phyloP scores from a whole-genome alignment of 2,113 vertebrate genomes.

The Crotalus tigris region DNA sequence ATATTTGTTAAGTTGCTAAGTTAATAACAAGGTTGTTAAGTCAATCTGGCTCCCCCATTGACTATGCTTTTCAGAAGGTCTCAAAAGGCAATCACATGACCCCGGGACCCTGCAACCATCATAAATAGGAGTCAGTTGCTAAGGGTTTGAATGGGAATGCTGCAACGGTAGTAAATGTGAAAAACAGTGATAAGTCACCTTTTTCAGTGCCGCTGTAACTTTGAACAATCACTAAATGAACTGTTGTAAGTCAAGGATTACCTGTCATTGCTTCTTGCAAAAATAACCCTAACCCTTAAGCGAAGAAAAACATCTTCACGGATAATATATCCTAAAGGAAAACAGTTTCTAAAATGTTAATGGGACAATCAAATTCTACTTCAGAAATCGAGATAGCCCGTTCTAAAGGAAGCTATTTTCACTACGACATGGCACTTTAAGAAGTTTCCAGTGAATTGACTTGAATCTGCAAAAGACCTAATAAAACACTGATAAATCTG shows the following conservation, averaged over 20 bases:
- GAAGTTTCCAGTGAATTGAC: background rate
- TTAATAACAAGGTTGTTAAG: background rate
- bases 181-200: background rate
- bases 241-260: background rate
- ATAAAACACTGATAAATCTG: background rate
- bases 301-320: background rate
- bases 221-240: background rate
- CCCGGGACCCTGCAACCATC: background rate
- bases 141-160: background rate
- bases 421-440: background rate
- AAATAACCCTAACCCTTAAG: background rate
- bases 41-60: background rate
- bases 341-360: background rate
- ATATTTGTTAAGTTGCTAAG: background rate
- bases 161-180: background rate
- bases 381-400: background rate
- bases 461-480: background rate
- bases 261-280: background rate
- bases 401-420: background rate
- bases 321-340: background rate
- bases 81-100: background rate
- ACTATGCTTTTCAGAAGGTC: background rate
- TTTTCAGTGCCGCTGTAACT: background rate
- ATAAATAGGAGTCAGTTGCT: background rate
- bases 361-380: background rate